Evolutionary conservation across 1,140 invertebrate species (phyloP), one percentile per base, ranked within the genome.

Genomic region (Scaptomyza pallida): DNA sequence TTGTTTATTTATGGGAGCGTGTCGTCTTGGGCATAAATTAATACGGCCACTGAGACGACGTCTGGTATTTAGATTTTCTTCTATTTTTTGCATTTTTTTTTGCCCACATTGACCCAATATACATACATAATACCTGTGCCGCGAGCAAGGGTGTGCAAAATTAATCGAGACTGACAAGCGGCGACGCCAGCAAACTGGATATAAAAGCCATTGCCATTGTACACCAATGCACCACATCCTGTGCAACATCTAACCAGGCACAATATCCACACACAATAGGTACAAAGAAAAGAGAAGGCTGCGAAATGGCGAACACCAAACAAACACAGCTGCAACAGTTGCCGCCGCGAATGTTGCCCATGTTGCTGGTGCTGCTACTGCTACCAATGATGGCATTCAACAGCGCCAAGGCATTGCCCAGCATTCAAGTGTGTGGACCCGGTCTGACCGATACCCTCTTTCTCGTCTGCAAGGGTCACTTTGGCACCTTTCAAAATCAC

Each of bases 151-250:
- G 23, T 5, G 6, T 9, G 26, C 26, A 13, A 47, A 59, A 41
- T 41, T 82, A 82, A 82, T 82, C 44, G 56, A 56, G 21, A 47
- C 21, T 67, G 78, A 82, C 78, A 82, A 45, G 63, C 41, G n/a
- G 12, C 37, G 40, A 15, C 3, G 44, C 6, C 19, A 23, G 9
- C 33, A 30, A 37, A 23, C 35, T 23, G 71, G 71, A 56, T 82
- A 83, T 82, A 82, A 83, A 82, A 78, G 56, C 5, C 55, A 8
- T 47, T 37, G 40, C 15, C 9, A 5, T 2, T 3, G 33, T 10
- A 10, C 6, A 45, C 19, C 43, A 71, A 15, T 74, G 56, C 43
- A 82, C 40, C 74, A 82, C 35, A 82, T 59, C 70, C 75, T 60
- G 16, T 44, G 30, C 43, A 62, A 56, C 55, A 16, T 50, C 30